Evolutionary conservation across 2,113 vertebrate genomes (phyloP), one percentile per base, ranked within the genome.

Genomic region (Poeciliopsis retropinna): DNA sequence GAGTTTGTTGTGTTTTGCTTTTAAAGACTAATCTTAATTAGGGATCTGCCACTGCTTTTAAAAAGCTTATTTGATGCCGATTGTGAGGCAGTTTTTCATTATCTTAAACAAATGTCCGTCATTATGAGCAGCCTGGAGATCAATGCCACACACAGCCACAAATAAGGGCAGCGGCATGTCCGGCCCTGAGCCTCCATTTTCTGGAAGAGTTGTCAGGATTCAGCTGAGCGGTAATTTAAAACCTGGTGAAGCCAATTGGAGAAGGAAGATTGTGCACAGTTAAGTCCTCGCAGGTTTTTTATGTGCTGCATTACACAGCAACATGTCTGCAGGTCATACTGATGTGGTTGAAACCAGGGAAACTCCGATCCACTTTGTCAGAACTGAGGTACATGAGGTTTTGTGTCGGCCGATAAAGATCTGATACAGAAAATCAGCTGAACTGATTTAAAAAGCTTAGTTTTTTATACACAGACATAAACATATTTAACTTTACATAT

Each of bases 91-190:
- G 65, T 74, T 15, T 73, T 63, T 75, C 77, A 86, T 87, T 82
- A 73, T 76, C 31, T 85, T 81, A 87, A 89, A 87, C 78, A 88
- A 90, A 85, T 31, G 29, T 84, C 32, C 86, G 83, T 89, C 67
- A 60, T 29, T 60, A 79, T 62, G n/a, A 67, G 12, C 37, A 64
- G 27, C 61, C 32, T 69, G 44, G 72, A 67, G 41, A 70, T 70
- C 30, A 67, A 11, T 64, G 63, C 1, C 62, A 34, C 44, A 51
- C 44, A 76, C 60, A 64, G n/a, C 27, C 17, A 64, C 32, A 79
- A 69, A 76, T 44, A 57, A 64, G 28, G 70, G 39, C 69, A 67
- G 32, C 70, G 25, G 60, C 39, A 73, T 22, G 63, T 17, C 39
- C 67, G 31, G 63, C 30, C 31, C 28, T 80, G 54, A 31, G 14